A percentile compares a stretch with the other conserved stretches of the same genome.
Conservation (phyloP, 2,888 invertebrate species). For the Agrotis puta region DNA sequence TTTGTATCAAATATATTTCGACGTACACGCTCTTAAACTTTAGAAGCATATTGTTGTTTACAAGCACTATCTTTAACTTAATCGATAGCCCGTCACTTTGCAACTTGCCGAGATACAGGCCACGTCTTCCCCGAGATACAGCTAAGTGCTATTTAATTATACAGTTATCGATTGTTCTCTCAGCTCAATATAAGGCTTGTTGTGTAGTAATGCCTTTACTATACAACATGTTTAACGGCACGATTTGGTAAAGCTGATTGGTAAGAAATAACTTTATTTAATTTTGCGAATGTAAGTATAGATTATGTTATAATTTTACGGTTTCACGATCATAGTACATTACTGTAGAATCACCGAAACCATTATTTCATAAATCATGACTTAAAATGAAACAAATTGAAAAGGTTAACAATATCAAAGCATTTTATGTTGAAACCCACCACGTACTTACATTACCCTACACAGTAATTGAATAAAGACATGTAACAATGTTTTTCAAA, state of each 20-base stretch:
- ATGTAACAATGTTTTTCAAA: constrained; percentile 3
- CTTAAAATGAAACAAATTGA: not conserved
- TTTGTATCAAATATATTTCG: too few species aligned
- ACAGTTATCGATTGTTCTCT: not conserved
- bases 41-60: not conserved
- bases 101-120: constrained; percentile 8
- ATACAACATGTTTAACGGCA: not conserved
- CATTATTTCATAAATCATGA: too few species aligned
- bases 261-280: not conserved
- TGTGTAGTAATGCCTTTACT: too few species aligned
- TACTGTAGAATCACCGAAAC: too few species aligned
- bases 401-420: not conserved
- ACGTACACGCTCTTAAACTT: not conserved
- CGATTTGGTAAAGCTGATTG: not conserved
- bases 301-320: too few species aligned
- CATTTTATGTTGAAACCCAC: not conserved
- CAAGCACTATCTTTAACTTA: constrained; percentile 19
- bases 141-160: constrained; percentile 23
- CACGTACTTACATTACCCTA: not conserved
- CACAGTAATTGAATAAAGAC: constrained; percentile 1
- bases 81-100: constrained; percentile 19
- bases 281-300: not conserved
- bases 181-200: not conserved
- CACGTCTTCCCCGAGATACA: constrained; percentile 13
- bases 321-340: too few species aligned